These are phyloP conservation scores for Crambe crambe DNA, from an alignment of 37 sponge, comb jelly and placozoan species.

Conservation along the genomic window DNA sequence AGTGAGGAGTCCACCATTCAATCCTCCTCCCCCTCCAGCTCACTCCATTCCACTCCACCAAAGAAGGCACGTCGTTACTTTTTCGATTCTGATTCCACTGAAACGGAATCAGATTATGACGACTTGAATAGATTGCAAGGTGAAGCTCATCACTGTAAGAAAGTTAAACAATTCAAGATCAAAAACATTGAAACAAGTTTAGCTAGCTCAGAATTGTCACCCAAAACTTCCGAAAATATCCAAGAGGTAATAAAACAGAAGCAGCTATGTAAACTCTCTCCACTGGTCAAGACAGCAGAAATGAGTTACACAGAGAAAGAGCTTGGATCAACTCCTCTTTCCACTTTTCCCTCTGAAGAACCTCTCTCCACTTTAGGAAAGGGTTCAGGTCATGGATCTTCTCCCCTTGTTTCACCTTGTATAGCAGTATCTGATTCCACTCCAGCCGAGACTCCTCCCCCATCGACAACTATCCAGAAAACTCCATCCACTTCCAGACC, in stretches of 20 bases:
- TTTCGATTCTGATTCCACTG: constrained; percentile 25
- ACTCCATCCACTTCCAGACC: not conserved
- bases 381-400: not conserved
- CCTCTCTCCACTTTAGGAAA: not conserved
- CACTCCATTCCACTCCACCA: not conserved
- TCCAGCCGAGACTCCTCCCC: too few species aligned
- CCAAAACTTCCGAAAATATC: not conserved
- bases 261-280: not conserved
- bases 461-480: too few species aligned
- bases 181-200: too few species aligned
- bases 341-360: not conserved
- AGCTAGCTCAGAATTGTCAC: not conserved
- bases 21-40: constrained; percentile 13
- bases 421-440: not conserved
- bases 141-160: not conserved
- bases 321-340: not conserved
- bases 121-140: not conserved
- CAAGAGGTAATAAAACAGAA: not conserved
- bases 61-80: not conserved
- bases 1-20: not conserved
- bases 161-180: not conserved
- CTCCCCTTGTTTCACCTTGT: not conserved
- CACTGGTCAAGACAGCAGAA: not conserved
- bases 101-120: constrained; percentile 25
- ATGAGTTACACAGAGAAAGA: not conserved